These are phyloP conservation scores for Gymnoscopelus microlampas DNA, from an alignment of 2,797 vertebrate species.

Conservation along the genomic window DNA sequence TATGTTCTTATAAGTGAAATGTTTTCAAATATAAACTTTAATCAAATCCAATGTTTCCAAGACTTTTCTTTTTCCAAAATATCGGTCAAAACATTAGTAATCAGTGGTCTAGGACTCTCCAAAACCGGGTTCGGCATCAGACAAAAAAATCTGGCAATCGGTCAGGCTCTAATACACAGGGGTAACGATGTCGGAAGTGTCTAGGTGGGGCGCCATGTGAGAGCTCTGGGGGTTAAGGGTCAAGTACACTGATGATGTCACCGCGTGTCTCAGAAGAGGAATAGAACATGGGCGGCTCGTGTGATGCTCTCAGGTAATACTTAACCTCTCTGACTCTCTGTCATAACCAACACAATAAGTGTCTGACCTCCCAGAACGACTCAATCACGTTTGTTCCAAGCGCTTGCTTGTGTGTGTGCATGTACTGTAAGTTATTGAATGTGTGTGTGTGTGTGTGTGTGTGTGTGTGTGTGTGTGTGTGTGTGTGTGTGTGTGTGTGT, in stretches of 20 bases:
- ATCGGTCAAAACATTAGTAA: too few relatives aligned
- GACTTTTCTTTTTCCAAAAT: too few relatives aligned
- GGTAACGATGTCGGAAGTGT: conserved; percentile 27
- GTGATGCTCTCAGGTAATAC: conserved; percentile 70
- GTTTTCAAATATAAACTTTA: too few relatives aligned
- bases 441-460: not conserved
- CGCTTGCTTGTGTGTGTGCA: conserved; percentile 24
- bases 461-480: conserved; percentile 5
- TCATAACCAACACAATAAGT: conserved; percentile 71
- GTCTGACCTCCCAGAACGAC: conserved; percentile 63
- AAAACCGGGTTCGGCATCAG: too few relatives aligned
- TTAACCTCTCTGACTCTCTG: conserved; percentile 72
- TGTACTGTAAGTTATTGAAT: not conserved
- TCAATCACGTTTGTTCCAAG: conserved; percentile 69
- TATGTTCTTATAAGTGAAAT: too few relatives aligned
- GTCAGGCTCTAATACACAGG: not conserved
- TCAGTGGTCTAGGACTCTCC: too few relatives aligned
- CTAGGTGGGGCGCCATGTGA: conserved; percentile 52
- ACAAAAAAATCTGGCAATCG: too few relatives aligned
- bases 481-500: conserved; percentile 8
- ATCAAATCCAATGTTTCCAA: too few relatives aligned
- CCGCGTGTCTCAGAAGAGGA: conserved; percentile 52
- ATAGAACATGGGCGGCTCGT: conserved; percentile 59
- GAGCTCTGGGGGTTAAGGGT: conserved; percentile 52
- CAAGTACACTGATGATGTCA: conserved; percentile 70